Evolutionary conservation across 2,113 vertebrate species (phyloP).

Genomic region (Cisticola juncidis): DNA sequence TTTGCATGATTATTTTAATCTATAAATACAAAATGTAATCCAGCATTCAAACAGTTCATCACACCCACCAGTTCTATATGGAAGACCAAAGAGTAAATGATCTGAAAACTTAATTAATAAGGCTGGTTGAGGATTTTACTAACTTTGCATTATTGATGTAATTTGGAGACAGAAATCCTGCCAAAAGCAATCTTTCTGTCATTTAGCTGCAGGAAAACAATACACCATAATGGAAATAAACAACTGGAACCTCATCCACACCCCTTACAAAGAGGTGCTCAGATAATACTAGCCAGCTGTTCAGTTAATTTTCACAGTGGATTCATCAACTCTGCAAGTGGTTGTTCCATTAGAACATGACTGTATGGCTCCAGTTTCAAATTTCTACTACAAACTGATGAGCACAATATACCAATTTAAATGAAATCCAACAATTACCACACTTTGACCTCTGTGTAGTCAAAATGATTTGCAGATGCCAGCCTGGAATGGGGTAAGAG

Average conservation of each 20-base stretch:
- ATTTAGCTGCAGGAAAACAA: neutral
- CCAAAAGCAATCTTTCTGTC: neutral
- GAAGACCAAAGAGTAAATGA: conserved; percentile 5
- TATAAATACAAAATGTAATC: conserved; percentile 35
- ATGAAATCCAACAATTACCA: neutral
- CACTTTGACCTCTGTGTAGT: neutral
- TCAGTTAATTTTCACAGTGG: neutral
- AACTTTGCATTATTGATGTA: conserved; percentile 23
- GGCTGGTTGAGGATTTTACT: neutral
- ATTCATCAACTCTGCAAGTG: neutral
- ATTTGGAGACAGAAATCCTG: conserved; percentile 1
- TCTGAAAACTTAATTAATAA: neutral
- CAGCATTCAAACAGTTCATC: neutral
- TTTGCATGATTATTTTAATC: conserved; percentile 12
- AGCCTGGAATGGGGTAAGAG: neutral
- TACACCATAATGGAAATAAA: neutral
- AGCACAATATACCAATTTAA: neutral
- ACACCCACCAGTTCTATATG: neutral
- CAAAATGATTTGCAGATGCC: neutral
- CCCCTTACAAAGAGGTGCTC: neutral
- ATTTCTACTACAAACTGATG: neutral
- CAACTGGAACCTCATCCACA: neutral
- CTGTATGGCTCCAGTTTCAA: neutral
- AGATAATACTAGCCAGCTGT: neutral
- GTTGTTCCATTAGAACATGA: neutral